Percentiles rank a stretch among this genome's conserved stretches.
Evolutionary conservation across 2,113 vertebrate genomes (phyloP).

Genomic region (Sander lucioperca): DNA sequence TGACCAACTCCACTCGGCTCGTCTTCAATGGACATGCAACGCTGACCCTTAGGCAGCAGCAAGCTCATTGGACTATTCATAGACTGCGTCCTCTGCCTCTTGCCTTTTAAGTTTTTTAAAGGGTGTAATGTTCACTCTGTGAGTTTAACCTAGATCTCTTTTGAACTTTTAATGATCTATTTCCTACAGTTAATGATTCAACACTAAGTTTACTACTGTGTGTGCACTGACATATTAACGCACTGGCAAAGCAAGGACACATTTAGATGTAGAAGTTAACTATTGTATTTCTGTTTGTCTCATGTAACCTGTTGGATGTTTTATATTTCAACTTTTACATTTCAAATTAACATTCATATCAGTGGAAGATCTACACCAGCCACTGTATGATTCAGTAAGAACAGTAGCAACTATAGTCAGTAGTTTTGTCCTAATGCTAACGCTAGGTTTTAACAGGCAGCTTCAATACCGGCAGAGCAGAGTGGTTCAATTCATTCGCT

Average conservation of each 20-base stretch:
- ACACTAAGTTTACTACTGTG: slow-evolving; percentile 80
- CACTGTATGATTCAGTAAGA: neutral
- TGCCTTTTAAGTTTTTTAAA: slow-evolving; percentile 84
- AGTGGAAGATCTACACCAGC: neutral
- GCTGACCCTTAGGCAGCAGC: slow-evolving; percentile 67
- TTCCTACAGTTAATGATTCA: slow-evolving; percentile 87
- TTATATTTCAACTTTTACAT: neutral
- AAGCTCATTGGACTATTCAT: slow-evolving; percentile 78
- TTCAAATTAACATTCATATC: neutral
- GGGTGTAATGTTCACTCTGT: slow-evolving; percentile 83
- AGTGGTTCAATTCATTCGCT: too few relatives aligned
- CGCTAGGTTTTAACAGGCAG: too few relatives aligned
- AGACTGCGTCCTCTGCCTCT: slow-evolving; percentile 70
- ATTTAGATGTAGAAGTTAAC: slow-evolving; percentile 50
- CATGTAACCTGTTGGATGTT: neutral
- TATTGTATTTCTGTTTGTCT: slow-evolving; percentile 31
- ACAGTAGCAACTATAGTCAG: neutral
- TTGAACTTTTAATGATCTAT: slow-evolving; percentile 89
- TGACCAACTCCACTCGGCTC: slow-evolving; percentile 63
- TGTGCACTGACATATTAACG: slow-evolving; percentile 78
- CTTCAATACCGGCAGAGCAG: too few relatives aligned
- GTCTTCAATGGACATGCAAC: slow-evolving; percentile 73
- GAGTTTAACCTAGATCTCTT: slow-evolving; percentile 84
- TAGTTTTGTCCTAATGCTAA: neutral
- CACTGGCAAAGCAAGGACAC: slow-evolving; percentile 60